Percentiles rank a stretch among this genome's conserved stretches.
These are phyloP conservation scores for Drosophila pachea DNA, from an alignment of 1,140 invertebrate species.

Conservation along the genomic window DNA sequence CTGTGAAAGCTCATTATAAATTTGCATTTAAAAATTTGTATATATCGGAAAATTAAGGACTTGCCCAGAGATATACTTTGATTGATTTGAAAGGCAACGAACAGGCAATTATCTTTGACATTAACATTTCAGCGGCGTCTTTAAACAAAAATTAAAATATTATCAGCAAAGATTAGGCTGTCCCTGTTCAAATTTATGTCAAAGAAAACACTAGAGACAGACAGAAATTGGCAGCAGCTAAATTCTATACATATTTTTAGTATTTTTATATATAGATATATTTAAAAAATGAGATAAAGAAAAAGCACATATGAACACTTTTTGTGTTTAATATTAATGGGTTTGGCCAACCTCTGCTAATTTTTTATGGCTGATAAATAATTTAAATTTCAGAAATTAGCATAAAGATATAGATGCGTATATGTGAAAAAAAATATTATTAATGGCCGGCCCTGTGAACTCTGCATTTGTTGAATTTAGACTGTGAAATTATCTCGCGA, in stretches of 20 bases:
- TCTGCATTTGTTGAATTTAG: slow-evolving; percentile 45
- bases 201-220: slow-evolving; percentile 68
- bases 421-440: slow-evolving; percentile 59
- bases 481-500: slow-evolving; percentile 9
- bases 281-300: background rate
- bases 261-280: background rate
- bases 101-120: slow-evolving; percentile 2
- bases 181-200: slow-evolving; percentile 63
- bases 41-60: too few species aligned
- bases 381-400: slow-evolving; percentile 47
- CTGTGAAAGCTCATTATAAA: too few species aligned
- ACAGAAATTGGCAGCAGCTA: slow-evolving; percentile 55
- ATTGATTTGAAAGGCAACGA: background rate
- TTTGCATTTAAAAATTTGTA: background rate
- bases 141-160: slow-evolving; percentile 34
- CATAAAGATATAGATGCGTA: slow-evolving; percentile 39
- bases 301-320: slow-evolving; percentile 6
- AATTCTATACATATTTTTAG: slow-evolving; percentile 9
- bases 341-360: slow-evolving; percentile 57
- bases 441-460: slow-evolving; percentile 49
- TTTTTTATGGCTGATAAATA: slow-evolving; percentile 71
- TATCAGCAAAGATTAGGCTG: slow-evolving; percentile 61
- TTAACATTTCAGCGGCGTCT: slow-evolving; percentile 33
- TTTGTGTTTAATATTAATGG: slow-evolving; percentile 51
- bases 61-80: background rate